Base-by-base conservation (phyloP, 2,888 invertebrate genomes). In the Eucera pruinosa region DNA sequence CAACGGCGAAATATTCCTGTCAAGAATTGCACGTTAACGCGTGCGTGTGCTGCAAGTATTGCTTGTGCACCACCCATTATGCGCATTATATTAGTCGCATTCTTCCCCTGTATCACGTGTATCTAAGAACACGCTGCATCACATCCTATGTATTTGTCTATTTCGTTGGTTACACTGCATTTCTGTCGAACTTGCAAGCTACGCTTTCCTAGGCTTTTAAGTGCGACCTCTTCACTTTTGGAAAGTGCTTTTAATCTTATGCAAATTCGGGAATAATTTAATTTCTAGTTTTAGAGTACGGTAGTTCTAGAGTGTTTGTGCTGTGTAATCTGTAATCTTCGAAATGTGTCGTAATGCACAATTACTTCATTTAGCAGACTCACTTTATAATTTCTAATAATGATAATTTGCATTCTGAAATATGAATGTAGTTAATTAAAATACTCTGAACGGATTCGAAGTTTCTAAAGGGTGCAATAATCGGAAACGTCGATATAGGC, bases 1-100 rank as follows among this genome's bases (percentile, higher is more conserved):
- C 69, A 41, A 23, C 54, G 47, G 64, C 47, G 47, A 43, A 47
- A 75, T 74, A 75, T 75, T 68, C 57, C 47, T 27, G 76, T 41
- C 20, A 36, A 41, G 43, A 41, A 48, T 20, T 27, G 60, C 23
- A 43, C 52, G 52, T 64, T 55, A 55, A 75, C 60, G 54, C 47
- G 61, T 48, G 43, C 50, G 45, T 61, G 57, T n/a, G 41, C 30
- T 20, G 43, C 27, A 45, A 65, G 20, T 72, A 73, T 74, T 73
- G 25, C 39, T n/a, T n/a, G 33, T 33, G 30, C n/a, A n/a, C 25
- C 5, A 27, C 20, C 55, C 39, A 58, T 65, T 39, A 13, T 45
- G n/a, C 13, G 27, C 11, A 45, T 57, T 65, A 41, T 20, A n/a
- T 23, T 13, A 27, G 27, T 18, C 13, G 50, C 30, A 52, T 58